A percentile compares a stretch with the other conserved stretches of the same genome.
phyloP scores from a whole-genome alignment of 2,797 vertebrate species.

The Urosaurus nigricauda region DNA sequence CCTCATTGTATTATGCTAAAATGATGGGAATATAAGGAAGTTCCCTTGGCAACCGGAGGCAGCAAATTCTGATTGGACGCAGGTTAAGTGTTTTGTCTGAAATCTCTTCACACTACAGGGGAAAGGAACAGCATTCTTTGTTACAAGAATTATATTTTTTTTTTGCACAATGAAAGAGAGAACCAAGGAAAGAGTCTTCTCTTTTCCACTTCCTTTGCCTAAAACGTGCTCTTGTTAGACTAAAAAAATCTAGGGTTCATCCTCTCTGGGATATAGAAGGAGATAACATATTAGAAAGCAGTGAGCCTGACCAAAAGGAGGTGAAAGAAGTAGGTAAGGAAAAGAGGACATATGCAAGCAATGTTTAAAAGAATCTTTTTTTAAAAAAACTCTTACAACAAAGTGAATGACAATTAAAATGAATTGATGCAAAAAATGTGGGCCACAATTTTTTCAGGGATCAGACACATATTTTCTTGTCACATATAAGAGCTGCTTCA shows the following conservation, averaged over 20 bases:
- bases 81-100: not conserved
- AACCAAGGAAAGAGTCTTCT: slow-evolving; percentile 5
- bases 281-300: slow-evolving; percentile 9
- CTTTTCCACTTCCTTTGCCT: not conserved
- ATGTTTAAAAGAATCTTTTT: not conserved
- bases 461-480: accelerated
- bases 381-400: not conserved
- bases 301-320: not conserved
- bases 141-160: not conserved
- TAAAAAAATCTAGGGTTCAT: accelerated
- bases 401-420: not conserved
- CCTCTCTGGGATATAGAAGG: not conserved
- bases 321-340: not conserved
- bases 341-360: not conserved
- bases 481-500: not conserved
- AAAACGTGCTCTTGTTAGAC: not conserved
- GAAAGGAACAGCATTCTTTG: slow-evolving; percentile 23
- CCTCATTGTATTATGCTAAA: not conserved
- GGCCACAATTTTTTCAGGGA: not conserved
- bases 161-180: not conserved
- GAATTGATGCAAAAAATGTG: not conserved
- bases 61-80: not conserved
- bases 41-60: not conserved
- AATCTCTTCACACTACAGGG: not conserved
- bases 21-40: slow-evolving; percentile 26